Evolutionary conservation across 1,140 invertebrate genomes (phyloP), one percentile per base, ranked within the genome.

Genomic region (Sitodiplosis mosellana): DNA sequence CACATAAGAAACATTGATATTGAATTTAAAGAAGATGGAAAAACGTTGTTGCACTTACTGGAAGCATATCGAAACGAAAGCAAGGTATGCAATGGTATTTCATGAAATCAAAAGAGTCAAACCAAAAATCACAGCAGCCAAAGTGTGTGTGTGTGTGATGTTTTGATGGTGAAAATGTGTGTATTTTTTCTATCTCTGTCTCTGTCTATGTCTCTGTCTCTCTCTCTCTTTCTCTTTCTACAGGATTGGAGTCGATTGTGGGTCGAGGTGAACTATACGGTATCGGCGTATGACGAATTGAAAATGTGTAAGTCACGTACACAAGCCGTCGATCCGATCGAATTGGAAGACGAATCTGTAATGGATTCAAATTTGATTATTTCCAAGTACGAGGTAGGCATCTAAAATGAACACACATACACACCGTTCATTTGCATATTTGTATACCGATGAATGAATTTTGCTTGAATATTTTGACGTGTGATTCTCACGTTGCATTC

Each of bases 221-320:
- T 38, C 12, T 7, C 15, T 7, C 11, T 8, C 17, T 47, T 19
- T 52, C 56, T n/a, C 53, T 55, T 1, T 7, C 14, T 38, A 5
- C 12, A 43, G 41, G 20, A 43, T 19, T 43, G 20, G 4, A 17
- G 41, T 12, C 62, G 63, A 21, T 55, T 55, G 38, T 64, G 62
- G 62, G 62, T 64, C 33, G 62, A 64, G 49, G 54, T 55, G 21
- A 62, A 64, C 40, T 61, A 56, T 46, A 54, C 60, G 15, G 54
- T 17, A 27, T 19, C 43, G 27, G 73, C 75, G 8, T 66, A 75
- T 40, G 83, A 87, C 65, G 83, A 87, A 65, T 55, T 87, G 21
- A 71, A 73, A 51, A 84, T 86, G 75, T 81, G 80, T 19, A 82
- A 78, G 51, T 72, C 76, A 37, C 60, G 81, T 36, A 62, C 86